Base-by-base conservation (phyloP, 2,888 invertebrate genomes). In the Tetragonula carbonaria region DNA sequence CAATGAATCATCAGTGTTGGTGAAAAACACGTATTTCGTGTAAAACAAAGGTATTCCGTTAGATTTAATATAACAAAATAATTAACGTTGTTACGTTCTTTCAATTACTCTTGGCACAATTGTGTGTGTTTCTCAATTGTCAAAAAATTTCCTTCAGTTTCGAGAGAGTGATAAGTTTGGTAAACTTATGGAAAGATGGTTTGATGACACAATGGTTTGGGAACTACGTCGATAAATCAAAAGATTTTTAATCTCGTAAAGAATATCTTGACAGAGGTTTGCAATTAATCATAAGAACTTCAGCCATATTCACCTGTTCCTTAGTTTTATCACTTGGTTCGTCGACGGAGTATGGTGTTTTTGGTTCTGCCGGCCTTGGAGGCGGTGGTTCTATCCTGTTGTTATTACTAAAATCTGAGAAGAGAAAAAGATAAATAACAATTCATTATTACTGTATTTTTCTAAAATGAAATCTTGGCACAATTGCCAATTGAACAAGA, bases 361-460 rank as follows among this genome's bases (percentile, higher is more conserved):
- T 94, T 33, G 94, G 91, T 78, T 94, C 93, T 0, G 91, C 88
- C 38, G 94, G 93, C 87, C 93, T 94, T 74, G 90, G 90, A 18
- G 91, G 91, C 14, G 90, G 90, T 53, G 93, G 86, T 74, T 93
- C 94, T 92, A 94, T 91, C 88, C 93, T 92, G 82, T 92, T 93
- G 57, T 90, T 86, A 83, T 86, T 92, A 87, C 86, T 90, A 74
- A 92, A 93, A 51, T 93, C 94, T 93, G 88, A 28, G 14, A 90
- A 91, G 45, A 50, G 21, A 18, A 23, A 57, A 8, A 16, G 53
- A 14, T 4, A 55, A 63, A n/a, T 21, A 55, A 38, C 21, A 53
- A 59, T 59, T 50, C 6, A 18, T 13, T 38, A 11, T 14, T n/a
- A 6, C 14, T 0, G 16, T 14, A 13, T 65, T 11, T 65, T 5